These are phyloP conservation scores for Merodon equestris DNA, from an alignment of 2,888 invertebrate genomes.

Conservation along the genomic window DNA sequence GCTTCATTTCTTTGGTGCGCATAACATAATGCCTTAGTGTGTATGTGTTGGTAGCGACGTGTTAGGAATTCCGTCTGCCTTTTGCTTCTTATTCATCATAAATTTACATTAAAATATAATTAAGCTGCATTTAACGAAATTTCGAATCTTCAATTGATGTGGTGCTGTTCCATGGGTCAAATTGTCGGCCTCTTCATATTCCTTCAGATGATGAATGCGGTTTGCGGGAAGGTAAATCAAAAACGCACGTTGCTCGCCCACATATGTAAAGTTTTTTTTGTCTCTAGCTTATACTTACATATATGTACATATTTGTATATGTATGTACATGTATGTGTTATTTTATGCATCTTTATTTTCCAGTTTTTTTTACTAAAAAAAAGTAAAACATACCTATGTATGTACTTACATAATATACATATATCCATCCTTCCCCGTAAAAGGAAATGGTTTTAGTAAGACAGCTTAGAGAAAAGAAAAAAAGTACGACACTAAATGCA, in stretches of 20 bases:
- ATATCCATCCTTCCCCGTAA: slow-evolving; percentile 4
- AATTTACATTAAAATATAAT: slow-evolving; percentile 77
- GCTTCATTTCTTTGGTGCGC: neutral
- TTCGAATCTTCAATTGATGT: neutral
- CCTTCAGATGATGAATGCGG: slow-evolving; percentile 16
- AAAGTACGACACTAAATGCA: slow-evolving; percentile 54
- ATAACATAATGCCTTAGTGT: neutral
- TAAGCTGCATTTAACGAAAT: slow-evolving; percentile 59
- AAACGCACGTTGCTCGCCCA: too few relatives aligned
- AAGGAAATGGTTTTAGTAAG: slow-evolving; percentile 27
- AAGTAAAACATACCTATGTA: too few relatives aligned
- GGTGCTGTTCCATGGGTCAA: too few relatives aligned
- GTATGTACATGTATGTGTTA: too few relatives aligned
- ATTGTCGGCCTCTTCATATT: slow-evolving; percentile 4
- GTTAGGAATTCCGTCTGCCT: slow-evolving; percentile 11
- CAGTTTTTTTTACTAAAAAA: too few relatives aligned
- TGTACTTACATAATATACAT: too few relatives aligned
- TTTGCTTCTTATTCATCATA: slow-evolving; percentile 70
- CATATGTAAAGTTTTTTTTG: too few relatives aligned
- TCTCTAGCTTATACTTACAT: too few relatives aligned
- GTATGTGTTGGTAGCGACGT: neutral
- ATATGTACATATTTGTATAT: too few relatives aligned
- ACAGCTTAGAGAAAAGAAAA: slow-evolving; percentile 25
- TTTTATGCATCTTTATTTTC: too few relatives aligned
- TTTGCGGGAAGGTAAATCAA: too few relatives aligned